Evolutionary conservation across 1,140 invertebrate genomes (phyloP).

Genomic region (Tenebrio molitor): DNA sequence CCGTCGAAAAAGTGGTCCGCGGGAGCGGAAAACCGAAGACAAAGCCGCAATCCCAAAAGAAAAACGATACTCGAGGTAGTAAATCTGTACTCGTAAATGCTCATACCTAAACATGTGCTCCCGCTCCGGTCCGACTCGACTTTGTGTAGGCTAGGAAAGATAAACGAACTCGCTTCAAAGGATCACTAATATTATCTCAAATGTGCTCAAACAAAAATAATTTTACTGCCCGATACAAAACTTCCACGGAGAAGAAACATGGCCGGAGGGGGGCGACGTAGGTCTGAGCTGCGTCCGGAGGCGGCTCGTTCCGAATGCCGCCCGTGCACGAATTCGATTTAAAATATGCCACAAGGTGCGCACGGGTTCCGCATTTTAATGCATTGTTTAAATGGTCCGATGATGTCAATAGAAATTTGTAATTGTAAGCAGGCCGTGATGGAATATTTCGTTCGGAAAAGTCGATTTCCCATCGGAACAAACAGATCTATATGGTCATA

Average conservation of each 20-base stretch:
- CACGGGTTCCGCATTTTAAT: slow-evolving; percentile 14
- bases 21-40: no score
- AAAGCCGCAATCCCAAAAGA: neutral
- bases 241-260: neutral
- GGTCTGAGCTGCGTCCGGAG: no score
- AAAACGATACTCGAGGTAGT: neutral
- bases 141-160: slow-evolving; percentile 13
- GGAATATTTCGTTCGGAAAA: neutral
- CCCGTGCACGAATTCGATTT: neutral
- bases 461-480: slow-evolving; percentile 6
- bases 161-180: slow-evolving; percentile 34
- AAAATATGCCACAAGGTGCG: slow-evolving; percentile 9
- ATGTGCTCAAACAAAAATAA: slow-evolving; percentile 22
- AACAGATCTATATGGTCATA: slow-evolving; percentile 22
- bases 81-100: slow-evolving; percentile 19
- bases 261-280: no score
- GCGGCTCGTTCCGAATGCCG: no score
- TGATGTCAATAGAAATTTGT: slow-evolving; percentile 8
- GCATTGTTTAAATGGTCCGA: neutral
- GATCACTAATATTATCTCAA: slow-evolving; percentile 7
- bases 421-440: neutral
- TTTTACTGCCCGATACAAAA: slow-evolving; percentile 11
- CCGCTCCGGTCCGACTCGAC: neutral
- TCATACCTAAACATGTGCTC: slow-evolving; percentile 1
- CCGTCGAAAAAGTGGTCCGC: no score